Evolutionary conservation across 2,797 vertebrate genomes (phyloP), one percentile per base, ranked within the genome.

Genomic region (Chloroceryle inda): DNA sequence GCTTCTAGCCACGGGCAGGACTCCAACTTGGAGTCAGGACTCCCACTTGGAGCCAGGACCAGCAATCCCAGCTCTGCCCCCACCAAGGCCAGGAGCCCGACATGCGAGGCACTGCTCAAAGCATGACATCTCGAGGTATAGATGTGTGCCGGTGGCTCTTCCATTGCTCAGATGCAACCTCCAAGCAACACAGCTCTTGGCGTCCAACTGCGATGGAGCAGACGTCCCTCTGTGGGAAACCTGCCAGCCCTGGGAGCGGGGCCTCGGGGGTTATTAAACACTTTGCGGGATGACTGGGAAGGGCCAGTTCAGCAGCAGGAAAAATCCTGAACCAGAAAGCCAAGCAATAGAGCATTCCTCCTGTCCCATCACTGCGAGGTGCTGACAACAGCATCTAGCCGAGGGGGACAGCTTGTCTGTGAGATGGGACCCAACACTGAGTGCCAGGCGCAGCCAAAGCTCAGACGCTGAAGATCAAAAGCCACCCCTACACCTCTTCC

Each of bases 81-180:
- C 50, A 19, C 38, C 62, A 73, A 26, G 6, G 31, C 21, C 67
- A 79, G 24, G 6, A 80, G 17, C 29, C 33, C 19, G n/a, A 0
- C 0, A 5, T 5, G 16, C 3, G 27, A 69, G 37, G 9, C 29
- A 8, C 37, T 24, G 59, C 71, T 58, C 61, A 10, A 22, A 45
- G 13, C 2, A 1, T 9, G 27, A n/a, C 38, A 37, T 2, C 61
- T 26, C n/a, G 7, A 13, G 0, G 1, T 9, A 10, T 0, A 5
- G 53, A 31, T 4, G 4, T 11, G 16, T 0, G 1, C 11, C 0
- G 2, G 11, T 0, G 53, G 19, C 50, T 37, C 61, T 58, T 49
- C 59, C 61, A 27, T 18, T 0, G 33, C 17, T 10, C n/a, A n/a
- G 22, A 5, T 6, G 14, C 16, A 29, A 27, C 22, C 35, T 47